Percentiles rank a stretch among this genome's conserved stretches.
phyloP scores from a whole-genome alignment of 2,113 vertebrate species.

The Tichodroma muraria region DNA sequence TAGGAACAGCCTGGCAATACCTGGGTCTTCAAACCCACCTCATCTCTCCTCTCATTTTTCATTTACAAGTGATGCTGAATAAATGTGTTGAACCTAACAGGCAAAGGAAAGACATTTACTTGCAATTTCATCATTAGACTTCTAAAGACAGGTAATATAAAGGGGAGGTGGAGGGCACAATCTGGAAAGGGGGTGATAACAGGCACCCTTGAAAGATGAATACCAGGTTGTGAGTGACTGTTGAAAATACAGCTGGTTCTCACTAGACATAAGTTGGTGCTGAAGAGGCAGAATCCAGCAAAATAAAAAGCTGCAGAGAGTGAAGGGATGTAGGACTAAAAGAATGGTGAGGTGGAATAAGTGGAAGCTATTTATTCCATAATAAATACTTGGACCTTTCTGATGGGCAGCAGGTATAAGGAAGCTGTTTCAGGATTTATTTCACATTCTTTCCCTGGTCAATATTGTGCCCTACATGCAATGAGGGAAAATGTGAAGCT shows the following conservation, averaged over 20 bases:
- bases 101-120: neutral
- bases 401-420: neutral
- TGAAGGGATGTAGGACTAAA: neutral
- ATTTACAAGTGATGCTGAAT: neutral
- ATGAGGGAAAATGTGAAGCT: neutral
- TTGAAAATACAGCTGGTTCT: neutral
- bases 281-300: neutral
- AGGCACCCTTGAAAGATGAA: neutral
- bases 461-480: neutral
- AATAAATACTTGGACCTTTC: neutral
- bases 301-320: neutral
- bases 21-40: neutral
- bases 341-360: neutral
- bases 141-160: neutral
- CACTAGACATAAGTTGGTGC: neutral
- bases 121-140: neutral
- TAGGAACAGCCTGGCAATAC: neutral
- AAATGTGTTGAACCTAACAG: neutral
- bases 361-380: neutral
- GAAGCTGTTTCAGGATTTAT: neutral
- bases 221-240: neutral
- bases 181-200: neutral
- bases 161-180: neutral
- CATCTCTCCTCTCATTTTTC: neutral
- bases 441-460: neutral